Conservation (phyloP, 64 coral and sea anemone species). For the Actinia tenebrosa region DNA sequence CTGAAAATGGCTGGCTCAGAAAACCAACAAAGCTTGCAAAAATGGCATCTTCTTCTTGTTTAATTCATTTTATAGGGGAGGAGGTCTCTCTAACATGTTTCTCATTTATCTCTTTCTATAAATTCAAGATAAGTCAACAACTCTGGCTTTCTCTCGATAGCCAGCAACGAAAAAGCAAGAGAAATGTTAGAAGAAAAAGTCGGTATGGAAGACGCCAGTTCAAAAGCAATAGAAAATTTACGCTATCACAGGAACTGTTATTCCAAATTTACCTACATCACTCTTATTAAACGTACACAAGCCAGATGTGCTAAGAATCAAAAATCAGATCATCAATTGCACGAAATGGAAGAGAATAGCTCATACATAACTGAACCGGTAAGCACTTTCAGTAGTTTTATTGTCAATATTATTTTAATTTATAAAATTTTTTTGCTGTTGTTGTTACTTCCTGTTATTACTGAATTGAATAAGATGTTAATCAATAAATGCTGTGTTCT, state of each 20-base stretch:
- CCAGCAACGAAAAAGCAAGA: slow-evolving; percentile 25
- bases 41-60: background rate
- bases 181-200: no score
- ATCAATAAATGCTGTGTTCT: no score
- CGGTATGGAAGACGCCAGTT: background rate
- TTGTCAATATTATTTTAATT: no score
- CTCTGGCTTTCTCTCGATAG: slow-evolving; percentile 14
- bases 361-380: no score
- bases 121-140: slow-evolving; percentile 1
- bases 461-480: no score
- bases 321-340: no score
- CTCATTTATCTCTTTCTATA: background rate
- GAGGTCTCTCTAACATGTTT: background rate
- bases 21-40: background rate
- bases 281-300: slow-evolving; percentile 50
- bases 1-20: slow-evolving; percentile 9
- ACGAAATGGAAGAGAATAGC: no score
- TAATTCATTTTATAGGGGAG: slow-evolving; percentile 2
- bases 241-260: slow-evolving; percentile 42
- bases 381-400: no score
- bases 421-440: no score
- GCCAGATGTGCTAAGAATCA: slow-evolving; percentile 23
- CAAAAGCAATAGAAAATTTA: background rate
- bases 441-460: no score
- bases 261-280: slow-evolving; percentile 48